Percentiles rank a stretch among this genome's conserved stretches.
Evolutionary conservation across 2,797 vertebrate genomes (phyloP).

Genomic region (Melanogrammus aeglefinus): DNA sequence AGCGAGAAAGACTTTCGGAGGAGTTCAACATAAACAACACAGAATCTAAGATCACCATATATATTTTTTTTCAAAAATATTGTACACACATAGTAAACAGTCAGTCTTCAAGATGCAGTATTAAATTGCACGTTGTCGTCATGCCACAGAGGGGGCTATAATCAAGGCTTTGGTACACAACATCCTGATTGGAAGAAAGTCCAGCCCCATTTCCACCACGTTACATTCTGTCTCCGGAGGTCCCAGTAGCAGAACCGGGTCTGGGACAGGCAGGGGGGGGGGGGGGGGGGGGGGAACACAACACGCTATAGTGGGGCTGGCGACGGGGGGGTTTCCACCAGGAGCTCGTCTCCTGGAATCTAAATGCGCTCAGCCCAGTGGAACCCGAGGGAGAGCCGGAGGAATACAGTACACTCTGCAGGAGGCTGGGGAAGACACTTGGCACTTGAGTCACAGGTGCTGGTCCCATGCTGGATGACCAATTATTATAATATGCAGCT

Average conservation of each 20-base stretch:
- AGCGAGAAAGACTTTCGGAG: slow-evolving; percentile 62
- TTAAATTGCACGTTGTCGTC: slow-evolving; percentile 68
- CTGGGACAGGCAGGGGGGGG: not conserved
- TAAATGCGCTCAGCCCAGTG: not conserved
- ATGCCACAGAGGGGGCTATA: slow-evolving; percentile 66
- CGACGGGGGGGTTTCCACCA: not conserved
- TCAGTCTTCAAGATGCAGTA: slow-evolving; percentile 75
- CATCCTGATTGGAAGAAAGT: slow-evolving; percentile 73
- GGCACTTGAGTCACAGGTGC: slow-evolving; percentile 68
- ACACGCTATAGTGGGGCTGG: not conserved
- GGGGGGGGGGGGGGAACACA: too few relatives aligned
- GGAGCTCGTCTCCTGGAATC: slow-evolving; percentile 33
- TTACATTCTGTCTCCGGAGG: not conserved
- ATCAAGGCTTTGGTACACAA: slow-evolving; percentile 78
- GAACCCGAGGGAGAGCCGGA: slow-evolving; percentile 34
- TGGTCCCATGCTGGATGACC: slow-evolving; percentile 62
- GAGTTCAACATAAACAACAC: slow-evolving; percentile 57
- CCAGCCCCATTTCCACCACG: too few relatives aligned
- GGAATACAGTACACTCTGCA: slow-evolving; percentile 61
- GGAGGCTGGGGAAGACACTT: slow-evolving; percentile 71
- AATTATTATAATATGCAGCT: slow-evolving; percentile 52
- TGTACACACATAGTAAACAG: slow-evolving; percentile 72
- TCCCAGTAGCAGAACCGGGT: not conserved
- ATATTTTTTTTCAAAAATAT: slow-evolving; percentile 56
- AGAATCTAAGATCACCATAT: slow-evolving; percentile 60